A percentile compares a stretch with the other conserved stretches of the same genome.
phyloP scores from a whole-genome alignment of 2,113 vertebrate species.

The Scophthalmus maximus region DNA sequence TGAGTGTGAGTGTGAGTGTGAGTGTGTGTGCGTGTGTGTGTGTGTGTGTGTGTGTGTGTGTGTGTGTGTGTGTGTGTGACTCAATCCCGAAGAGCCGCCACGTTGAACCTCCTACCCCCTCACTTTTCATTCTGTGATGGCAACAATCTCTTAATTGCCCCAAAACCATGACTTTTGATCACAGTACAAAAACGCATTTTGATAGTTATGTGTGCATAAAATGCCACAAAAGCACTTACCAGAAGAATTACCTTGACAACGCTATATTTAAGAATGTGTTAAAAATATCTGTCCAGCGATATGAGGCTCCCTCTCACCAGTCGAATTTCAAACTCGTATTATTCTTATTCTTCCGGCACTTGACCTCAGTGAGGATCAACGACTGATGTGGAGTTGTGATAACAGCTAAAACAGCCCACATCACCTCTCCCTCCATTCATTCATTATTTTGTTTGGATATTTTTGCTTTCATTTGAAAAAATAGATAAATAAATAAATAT shows the following conservation, averaged over 20 bases:
- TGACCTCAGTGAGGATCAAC: slow-evolving; percentile 11
- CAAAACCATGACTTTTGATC: too few species aligned
- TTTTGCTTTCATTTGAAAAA: slow-evolving; percentile 31
- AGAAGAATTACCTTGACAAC: background rate
- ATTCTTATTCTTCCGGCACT: background rate
- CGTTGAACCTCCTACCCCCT: too few species aligned
- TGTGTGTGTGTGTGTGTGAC: too few species aligned
- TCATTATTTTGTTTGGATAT: slow-evolving; percentile 35
- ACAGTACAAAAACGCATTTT: too few species aligned
- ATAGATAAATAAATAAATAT: slow-evolving; percentile 34
- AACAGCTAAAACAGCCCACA: slow-evolving; percentile 11
- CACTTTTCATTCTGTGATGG: too few species aligned
- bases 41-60: too few species aligned
- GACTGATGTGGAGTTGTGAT: slow-evolving; percentile 20
- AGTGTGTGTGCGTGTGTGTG: too few species aligned
- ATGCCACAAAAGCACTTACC: background rate
- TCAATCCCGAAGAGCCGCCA: too few species aligned
- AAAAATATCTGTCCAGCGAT: background rate
- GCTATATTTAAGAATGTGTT: too few species aligned
- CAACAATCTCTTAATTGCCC: too few species aligned
- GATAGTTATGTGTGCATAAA: too few species aligned
- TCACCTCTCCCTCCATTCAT: slow-evolving; percentile 29
- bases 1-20: too few species aligned
- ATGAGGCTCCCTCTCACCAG: background rate
- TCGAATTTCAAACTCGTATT: background rate